These are phyloP conservation scores for Dryobotodes eremita DNA, from an alignment of 2,888 invertebrate species.

Conservation along the genomic window DNA sequence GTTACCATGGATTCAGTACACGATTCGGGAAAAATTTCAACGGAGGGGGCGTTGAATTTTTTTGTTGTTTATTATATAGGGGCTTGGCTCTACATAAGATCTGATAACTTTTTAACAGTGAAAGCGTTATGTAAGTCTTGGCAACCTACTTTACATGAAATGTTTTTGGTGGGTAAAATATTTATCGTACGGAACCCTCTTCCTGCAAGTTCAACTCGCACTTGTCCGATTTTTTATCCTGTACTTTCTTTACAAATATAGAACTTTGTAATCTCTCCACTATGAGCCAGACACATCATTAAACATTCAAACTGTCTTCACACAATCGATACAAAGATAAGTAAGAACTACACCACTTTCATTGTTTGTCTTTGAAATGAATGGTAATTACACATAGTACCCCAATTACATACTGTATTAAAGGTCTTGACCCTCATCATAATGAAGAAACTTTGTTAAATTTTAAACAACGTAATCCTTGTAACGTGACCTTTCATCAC, in stretches of 20 bases:
- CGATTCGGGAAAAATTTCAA: too few species aligned
- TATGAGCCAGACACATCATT: conserved; percentile 18
- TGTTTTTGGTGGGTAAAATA: too few species aligned
- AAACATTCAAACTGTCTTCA: conserved; percentile 38
- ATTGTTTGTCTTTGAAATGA: conserved; percentile 52
- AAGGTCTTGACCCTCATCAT: conserved; percentile 63
- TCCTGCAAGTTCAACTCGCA: too few species aligned
- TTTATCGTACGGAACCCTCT: too few species aligned
- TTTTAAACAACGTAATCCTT: conserved; percentile 62
- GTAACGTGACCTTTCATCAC: conserved; percentile 41
- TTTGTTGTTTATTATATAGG: too few species aligned
- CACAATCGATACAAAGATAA: conserved; percentile 52
- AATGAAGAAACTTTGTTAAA: conserved; percentile 58
- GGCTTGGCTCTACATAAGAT: too few species aligned
- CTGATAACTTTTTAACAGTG: too few species aligned
- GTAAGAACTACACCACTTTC: conserved; percentile 25
- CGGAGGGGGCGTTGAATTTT: too few species aligned
- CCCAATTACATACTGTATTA: conserved; percentile 52
- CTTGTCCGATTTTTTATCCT: neutral
- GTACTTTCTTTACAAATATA: neutral
- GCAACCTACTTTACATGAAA: too few species aligned
- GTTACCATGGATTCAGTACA: too few species aligned
- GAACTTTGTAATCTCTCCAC: conserved; percentile 1
- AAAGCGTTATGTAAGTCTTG: too few species aligned
- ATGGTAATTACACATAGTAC: conserved; percentile 36